phyloP scores from a whole-genome alignment of 2,113 vertebrate genomes.

The Marmota monax region DNA sequence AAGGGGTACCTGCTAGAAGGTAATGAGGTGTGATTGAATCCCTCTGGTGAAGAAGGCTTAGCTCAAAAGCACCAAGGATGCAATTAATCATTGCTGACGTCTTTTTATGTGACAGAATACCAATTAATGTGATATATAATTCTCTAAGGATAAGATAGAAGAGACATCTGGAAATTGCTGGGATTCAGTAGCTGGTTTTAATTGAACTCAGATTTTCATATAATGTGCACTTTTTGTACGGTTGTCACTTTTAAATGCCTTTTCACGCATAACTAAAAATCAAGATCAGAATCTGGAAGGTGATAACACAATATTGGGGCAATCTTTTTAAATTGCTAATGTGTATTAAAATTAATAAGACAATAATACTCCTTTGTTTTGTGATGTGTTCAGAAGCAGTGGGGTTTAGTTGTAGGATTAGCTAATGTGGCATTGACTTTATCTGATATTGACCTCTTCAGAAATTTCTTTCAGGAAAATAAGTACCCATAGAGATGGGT shows the following conservation, averaged over 20 bases:
- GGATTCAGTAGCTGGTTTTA: conserved; percentile 72
- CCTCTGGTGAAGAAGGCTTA: conserved; percentile 56
- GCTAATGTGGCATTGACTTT: not conserved
- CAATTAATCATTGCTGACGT: conserved; percentile 74
- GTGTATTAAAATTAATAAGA: conserved; percentile 51
- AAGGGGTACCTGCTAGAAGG: conserved; percentile 60
- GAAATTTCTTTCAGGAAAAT: conserved; percentile 38
- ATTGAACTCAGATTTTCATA: conserved; percentile 73
- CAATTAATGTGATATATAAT: conserved; percentile 75
- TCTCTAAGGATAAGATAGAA: conserved; percentile 70
- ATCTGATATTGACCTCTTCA: not conserved
- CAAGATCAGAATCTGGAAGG: conserved; percentile 22
- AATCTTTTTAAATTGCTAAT: conserved; percentile 55
- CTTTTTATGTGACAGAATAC: conserved; percentile 78
- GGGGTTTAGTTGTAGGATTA: not conserved
- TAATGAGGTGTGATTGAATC: conserved; percentile 69
- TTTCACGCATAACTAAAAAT: conserved; percentile 64
- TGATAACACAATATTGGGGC: conserved; percentile 19
- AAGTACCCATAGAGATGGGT: not conserved
- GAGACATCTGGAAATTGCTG: conserved; percentile 74
- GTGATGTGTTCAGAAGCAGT: conserved; percentile 7
- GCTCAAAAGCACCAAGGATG: conserved; percentile 75
- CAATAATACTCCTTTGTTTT: conserved; percentile 51
- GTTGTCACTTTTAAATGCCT: conserved; percentile 62
- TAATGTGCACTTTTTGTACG: conserved; percentile 70